Conservation (phyloP, 2,888 invertebrate genomes). For the Zeuzera pyrina region DNA sequence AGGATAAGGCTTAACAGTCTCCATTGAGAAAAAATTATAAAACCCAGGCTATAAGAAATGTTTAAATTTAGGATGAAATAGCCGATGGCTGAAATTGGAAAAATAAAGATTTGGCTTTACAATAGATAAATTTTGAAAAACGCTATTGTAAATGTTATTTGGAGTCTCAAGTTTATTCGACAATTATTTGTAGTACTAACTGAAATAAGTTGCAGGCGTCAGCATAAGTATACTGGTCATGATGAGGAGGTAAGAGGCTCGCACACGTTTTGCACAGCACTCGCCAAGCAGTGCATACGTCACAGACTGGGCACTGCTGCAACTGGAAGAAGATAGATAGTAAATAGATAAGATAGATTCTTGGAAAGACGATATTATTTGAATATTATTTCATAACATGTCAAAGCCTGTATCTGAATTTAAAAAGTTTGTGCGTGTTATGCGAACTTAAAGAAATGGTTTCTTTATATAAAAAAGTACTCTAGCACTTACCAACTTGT, state of each 20-base stretch:
- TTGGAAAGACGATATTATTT: no score
- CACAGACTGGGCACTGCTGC: slow-evolving; percentile 50
- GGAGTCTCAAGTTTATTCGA: not conserved
- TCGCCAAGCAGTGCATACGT: slow-evolving; percentile 67
- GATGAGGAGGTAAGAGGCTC: slow-evolving; percentile 34
- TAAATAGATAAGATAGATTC: no score
- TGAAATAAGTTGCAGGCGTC: slow-evolving; percentile 23
- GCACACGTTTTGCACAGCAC: slow-evolving; percentile 32
- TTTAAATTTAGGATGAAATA: slow-evolving; percentile 27
- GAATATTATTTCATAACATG: no score
- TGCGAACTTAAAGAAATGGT: no score
- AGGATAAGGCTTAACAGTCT: slow-evolving; percentile 35
- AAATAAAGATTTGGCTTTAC: not conserved
- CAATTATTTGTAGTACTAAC: slow-evolving; percentile 18
- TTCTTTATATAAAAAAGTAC: no score
- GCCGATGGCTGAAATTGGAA: slow-evolving; percentile 25
- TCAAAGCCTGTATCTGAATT: no score
- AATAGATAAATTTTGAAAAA: not conserved
- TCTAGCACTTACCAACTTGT: slow-evolving; percentile 32
- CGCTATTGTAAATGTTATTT: not conserved
- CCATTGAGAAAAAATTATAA: slow-evolving; percentile 36
- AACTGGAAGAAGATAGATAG: slow-evolving; percentile 19
- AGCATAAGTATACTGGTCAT: slow-evolving; percentile 32
- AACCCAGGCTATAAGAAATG: slow-evolving; percentile 24
- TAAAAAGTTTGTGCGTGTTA: no score